Conservation (phyloP, 2,113 vertebrate species). For the Oreochromis aureus region DNA sequence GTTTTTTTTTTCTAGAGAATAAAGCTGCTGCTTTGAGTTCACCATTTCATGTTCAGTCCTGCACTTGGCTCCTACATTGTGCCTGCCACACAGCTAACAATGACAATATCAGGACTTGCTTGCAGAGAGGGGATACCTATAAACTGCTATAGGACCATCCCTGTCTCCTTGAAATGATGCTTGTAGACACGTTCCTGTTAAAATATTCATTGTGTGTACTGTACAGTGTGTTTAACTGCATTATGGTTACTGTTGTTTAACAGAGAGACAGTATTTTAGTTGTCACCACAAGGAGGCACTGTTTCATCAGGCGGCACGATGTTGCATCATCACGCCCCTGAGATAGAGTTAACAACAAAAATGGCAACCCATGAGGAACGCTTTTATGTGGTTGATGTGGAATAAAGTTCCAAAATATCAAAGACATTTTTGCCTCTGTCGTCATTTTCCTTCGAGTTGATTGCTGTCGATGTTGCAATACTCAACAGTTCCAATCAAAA, state of each 20-base stretch:
- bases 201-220: background rate
- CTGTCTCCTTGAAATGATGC: background rate
- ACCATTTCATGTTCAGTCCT: background rate
- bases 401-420: background rate
- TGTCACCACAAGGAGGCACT: background rate
- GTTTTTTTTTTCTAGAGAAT: background rate
- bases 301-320: no score
- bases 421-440: background rate
- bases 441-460: no score
- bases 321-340: background rate
- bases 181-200: background rate
- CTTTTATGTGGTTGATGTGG: background rate
- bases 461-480: no score
- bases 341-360: background rate
- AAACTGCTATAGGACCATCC: background rate
- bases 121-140: background rate
- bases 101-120: background rate
- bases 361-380: accelerated
- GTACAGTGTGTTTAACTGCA: background rate
- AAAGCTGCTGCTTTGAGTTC: background rate
- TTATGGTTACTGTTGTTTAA: background rate
- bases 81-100: background rate
- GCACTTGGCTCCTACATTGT: background rate
- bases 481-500: no score
- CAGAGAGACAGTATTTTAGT: background rate